Percentiles rank a stretch among this genome's conserved stretches.
These are phyloP conservation scores for Serranus cabrilla DNA, from an alignment of 2,797 vertebrate species.

Conservation along the genomic window DNA sequence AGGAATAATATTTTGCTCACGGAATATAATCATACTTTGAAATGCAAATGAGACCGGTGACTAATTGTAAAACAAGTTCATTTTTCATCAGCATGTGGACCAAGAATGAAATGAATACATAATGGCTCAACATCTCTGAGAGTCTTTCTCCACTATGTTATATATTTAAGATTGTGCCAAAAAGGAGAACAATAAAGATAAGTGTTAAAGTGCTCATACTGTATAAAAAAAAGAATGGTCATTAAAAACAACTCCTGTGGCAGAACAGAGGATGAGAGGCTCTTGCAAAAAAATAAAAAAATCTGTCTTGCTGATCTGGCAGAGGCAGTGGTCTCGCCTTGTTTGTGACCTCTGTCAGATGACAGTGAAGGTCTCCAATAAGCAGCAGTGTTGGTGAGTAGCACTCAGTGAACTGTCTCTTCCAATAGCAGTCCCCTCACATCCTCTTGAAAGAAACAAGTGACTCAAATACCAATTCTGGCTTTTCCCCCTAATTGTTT, in stretches of 20 bases:
- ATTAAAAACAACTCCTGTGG: conserved; percentile 24
- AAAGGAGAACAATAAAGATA: conserved; percentile 7
- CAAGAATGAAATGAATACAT: conserved; percentile 46
- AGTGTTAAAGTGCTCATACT: conserved; percentile 55
- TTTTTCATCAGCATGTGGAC: conserved; percentile 19
- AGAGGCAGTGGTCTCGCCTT: conserved; percentile 49
- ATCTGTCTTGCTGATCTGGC: conserved; percentile 61
- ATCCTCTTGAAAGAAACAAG: conserved; percentile 74
- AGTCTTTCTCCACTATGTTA: neutral
- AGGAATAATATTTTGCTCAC: conserved; percentile 14
- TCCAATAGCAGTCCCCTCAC: conserved; percentile 66
- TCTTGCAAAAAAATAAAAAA: conserved; percentile 12
- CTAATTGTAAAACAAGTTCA: conserved; percentile 51
- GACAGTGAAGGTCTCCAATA: conserved; percentile 76
- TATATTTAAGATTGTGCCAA: conserved; percentile 7
- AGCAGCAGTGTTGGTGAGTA: conserved; percentile 70
- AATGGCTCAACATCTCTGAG: conserved; percentile 12
- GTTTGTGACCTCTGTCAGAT: conserved; percentile 78
- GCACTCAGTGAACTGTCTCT: conserved; percentile 74
- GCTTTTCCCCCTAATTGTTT: conserved; percentile 71
- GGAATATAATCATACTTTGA: conserved; percentile 53
- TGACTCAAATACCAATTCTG: conserved; percentile 68
- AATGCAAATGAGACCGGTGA: conserved; percentile 64
- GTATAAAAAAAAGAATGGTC: conserved; percentile 30
- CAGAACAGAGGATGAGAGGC: conserved; percentile 9